Conservation (phyloP, 64 coral and sea anemone species). For the Actinia tenebrosa region DNA sequence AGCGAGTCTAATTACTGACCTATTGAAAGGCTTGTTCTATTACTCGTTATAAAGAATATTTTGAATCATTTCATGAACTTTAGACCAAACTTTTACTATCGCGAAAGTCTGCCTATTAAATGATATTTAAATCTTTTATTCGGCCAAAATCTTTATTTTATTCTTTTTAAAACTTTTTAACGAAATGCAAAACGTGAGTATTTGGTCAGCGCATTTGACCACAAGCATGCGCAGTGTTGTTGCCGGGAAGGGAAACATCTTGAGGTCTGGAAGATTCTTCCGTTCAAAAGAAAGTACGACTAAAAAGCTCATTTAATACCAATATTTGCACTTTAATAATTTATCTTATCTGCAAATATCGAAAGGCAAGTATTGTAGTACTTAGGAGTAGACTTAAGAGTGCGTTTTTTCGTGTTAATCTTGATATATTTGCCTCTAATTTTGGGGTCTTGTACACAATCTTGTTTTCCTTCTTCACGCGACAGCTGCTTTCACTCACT, state of each 20-base stretch:
- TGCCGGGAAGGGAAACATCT: conserved; percentile 28
- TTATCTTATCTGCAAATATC: background rate
- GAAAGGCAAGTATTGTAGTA: background rate
- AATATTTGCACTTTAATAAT: conserved; percentile 2
- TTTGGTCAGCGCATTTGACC: conserved; percentile 17
- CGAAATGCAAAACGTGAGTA: background rate
- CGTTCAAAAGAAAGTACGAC: background rate
- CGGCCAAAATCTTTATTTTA: background rate
- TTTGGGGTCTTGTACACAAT: background rate
- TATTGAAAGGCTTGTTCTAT: conserved; percentile 55
- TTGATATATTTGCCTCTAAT: background rate
- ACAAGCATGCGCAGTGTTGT: conserved; percentile 29
- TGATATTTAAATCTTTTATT: background rate
- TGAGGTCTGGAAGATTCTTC: conserved; percentile 7
- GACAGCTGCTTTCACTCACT: background rate
- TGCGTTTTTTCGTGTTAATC: background rate
- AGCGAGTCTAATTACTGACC: background rate
- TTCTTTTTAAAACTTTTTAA: background rate
- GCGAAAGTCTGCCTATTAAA: background rate
- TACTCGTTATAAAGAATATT: background rate
- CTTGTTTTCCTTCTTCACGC: background rate
- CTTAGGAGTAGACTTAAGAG: background rate
- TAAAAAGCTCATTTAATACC: background rate
- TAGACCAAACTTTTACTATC: background rate
- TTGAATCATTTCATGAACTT: background rate